A percentile compares a stretch with the other conserved stretches of the same genome.
Evolutionary conservation across 2,888 invertebrate species (phyloP).

Genomic region (Cheilosia variabilis): DNA sequence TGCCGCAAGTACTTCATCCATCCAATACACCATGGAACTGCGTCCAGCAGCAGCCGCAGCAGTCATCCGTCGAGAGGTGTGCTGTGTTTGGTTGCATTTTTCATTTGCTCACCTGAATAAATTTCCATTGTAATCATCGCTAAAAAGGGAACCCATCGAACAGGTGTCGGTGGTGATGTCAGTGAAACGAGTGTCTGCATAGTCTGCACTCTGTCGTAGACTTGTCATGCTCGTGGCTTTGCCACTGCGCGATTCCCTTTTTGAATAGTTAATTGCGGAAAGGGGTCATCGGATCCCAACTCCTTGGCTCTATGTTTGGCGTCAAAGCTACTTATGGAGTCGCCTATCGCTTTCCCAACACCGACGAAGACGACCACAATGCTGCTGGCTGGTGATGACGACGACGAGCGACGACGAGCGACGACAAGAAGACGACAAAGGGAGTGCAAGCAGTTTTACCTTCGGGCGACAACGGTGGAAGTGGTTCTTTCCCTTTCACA

Average conservation of each 20-base stretch:
- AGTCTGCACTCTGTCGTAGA: slow-evolving; percentile 19
- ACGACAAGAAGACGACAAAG: slow-evolving; percentile 11
- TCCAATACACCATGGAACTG: slow-evolving; percentile 18
- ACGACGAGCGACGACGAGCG: neutral
- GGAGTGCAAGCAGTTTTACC: slow-evolving; percentile 43
- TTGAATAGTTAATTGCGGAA: slow-evolving; percentile 70
- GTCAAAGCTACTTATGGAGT: slow-evolving; percentile 54
- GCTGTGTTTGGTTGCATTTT: slow-evolving; percentile 40
- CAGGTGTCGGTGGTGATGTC: slow-evolving; percentile 59
- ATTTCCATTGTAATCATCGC: slow-evolving; percentile 68
- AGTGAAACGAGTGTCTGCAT: slow-evolving; percentile 18
- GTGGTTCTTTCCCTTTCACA: slow-evolving; percentile 39
- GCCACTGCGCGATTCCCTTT: slow-evolving; percentile 53
- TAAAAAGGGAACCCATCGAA: slow-evolving; percentile 52
- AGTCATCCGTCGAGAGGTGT: slow-evolving; percentile 25
- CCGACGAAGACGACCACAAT: slow-evolving; percentile 13
- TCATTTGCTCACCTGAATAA: slow-evolving; percentile 68
- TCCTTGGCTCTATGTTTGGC: slow-evolving; percentile 37
- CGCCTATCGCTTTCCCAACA: neutral
- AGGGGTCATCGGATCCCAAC: slow-evolving; percentile 61
- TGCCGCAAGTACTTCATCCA: slow-evolving; percentile 60
- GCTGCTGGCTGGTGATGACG: neutral
- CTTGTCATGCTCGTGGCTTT: slow-evolving; percentile 63
- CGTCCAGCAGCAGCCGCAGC: neutral
- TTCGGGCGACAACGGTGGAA: slow-evolving; percentile 7